Percentiles rank a stretch among this genome's conserved stretches.
Evolutionary conservation across 2,113 vertebrate species (phyloP).

Genomic region (Aleadryas rufinucha): DNA sequence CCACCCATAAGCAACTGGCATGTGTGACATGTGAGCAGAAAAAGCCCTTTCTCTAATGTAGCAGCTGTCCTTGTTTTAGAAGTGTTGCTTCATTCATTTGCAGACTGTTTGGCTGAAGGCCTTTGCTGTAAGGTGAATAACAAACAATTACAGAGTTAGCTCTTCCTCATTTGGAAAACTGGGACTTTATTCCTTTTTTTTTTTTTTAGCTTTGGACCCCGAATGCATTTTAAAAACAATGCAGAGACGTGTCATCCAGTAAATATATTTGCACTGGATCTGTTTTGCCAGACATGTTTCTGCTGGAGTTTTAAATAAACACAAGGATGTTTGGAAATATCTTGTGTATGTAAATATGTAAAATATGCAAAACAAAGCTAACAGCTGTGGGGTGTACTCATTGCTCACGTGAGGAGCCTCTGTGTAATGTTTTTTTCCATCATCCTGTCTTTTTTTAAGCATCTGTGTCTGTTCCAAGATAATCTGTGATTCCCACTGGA

Average conservation of each 20-base stretch:
- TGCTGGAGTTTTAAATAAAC: slow-evolving; percentile 74
- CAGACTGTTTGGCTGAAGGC: background rate
- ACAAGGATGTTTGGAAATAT: slow-evolving; percentile 70
- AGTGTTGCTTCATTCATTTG: background rate
- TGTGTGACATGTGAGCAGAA: background rate
- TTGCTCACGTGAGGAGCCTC: slow-evolving; percentile 45
- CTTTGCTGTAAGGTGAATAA: background rate
- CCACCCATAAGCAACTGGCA: background rate
- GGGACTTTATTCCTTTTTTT: background rate
- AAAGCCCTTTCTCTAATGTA: background rate
- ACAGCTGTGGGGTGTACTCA: slow-evolving; percentile 70
- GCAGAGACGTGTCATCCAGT: slow-evolving; percentile 23
- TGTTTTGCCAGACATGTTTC: slow-evolving; percentile 55
- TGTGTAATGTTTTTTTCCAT: slow-evolving; percentile 53
- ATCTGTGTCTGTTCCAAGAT: slow-evolving; percentile 31
- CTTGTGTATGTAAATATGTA: slow-evolving; percentile 76
- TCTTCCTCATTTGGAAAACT: background rate
- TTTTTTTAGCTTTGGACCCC: background rate
- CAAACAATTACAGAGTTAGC: background rate
- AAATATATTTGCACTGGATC: slow-evolving; percentile 58
- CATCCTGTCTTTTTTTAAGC: background rate
- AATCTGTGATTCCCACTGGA: slow-evolving; percentile 53
- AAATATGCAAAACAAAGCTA: slow-evolving; percentile 72
- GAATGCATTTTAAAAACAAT: slow-evolving; percentile 32
- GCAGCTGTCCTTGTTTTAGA: background rate